Base-by-base conservation (phyloP, 92 coral and sea anemone species). In the Porites divaricata region DNA sequence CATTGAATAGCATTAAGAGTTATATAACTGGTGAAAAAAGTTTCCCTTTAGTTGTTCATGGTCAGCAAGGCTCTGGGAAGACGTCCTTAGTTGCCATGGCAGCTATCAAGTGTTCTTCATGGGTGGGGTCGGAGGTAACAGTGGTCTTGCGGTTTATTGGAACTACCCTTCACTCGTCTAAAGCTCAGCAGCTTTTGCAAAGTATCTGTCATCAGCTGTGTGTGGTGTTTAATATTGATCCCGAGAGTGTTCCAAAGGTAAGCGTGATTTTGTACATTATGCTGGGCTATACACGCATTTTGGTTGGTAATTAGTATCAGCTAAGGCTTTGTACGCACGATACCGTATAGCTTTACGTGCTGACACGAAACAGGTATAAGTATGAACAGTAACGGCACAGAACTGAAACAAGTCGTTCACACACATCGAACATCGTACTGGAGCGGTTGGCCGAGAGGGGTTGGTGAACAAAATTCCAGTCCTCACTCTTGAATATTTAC, bases 81-180 rank as follows among this genome's bases (percentile, higher is more conserved):
- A 90, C 97, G 74, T 87, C 98, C 67, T 77, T 91, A 66, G 91
- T 93, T 91, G 96, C 98, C 88, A 93, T 97, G 99, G 98, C 97
- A 88, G 98, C 98, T 7, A 92, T 81, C 77, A 73, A 76, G 70
- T 88, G 86, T 63, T 91, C 82, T 48, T 88, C 95, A 41, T 94
- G 95, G 93, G 25, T 79, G 77, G 70, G 76, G 26, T 70, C 83
- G 26, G 88, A 88, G 52, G 88, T 90, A 14, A 84, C 91, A 66
- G 92, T 92, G 13, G 83, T 93, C 35, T 67, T 95, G 80, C 92
- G 98, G 49, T 95, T 95, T 81, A 88, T 95, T 81, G 98, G 98
- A 20, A 82, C 93, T 69, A 89, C 89, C n/a, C 95, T 84, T 41
- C 84, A 95, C 20, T 95, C 98, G 58, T 87, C 92, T 24, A 89